Evolutionary conservation across 2,888 invertebrate genomes (phyloP).

Genomic region (Unio pictorum): DNA sequence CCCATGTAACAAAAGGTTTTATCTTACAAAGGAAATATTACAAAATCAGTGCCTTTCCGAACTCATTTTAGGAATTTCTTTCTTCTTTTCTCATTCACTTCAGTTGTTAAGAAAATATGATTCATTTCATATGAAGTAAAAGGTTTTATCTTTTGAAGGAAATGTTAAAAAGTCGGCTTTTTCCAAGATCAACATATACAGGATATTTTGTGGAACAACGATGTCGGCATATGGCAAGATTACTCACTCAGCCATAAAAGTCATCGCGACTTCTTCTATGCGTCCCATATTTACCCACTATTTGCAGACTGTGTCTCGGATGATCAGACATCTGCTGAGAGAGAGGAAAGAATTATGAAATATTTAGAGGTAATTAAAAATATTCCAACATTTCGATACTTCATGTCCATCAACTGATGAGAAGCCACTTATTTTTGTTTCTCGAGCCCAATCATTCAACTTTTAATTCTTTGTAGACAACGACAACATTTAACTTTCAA

Average conservation of each 20-base stretch:
- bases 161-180: constrained; percentile 22
- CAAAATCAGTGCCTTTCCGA: no score
- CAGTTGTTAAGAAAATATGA: no score
- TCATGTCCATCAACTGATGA: no score
- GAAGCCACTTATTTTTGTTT: no score
- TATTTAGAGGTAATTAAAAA: constrained; percentile 27
- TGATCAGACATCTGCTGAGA: background rate
- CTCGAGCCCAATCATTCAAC: no score
- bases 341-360: constrained; percentile 9
- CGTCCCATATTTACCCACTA: constrained; percentile 69
- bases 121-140: background rate
- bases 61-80: no score
- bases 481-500: no score
- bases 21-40: no score
- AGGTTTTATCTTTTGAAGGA: constrained; percentile 21
- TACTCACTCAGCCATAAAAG: constrained; percentile 78
- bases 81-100: no score
- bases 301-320: constrained; percentile 52
- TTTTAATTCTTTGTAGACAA: no score
- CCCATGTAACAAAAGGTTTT: no score
- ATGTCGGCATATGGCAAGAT: constrained; percentile 86
- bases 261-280: constrained; percentile 58
- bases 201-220: constrained; percentile 82
- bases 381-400: no score
- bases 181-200: constrained; percentile 73